Evolutionary conservation across 2,113 vertebrate species (phyloP).

Genomic region (Danio rerio): DNA sequence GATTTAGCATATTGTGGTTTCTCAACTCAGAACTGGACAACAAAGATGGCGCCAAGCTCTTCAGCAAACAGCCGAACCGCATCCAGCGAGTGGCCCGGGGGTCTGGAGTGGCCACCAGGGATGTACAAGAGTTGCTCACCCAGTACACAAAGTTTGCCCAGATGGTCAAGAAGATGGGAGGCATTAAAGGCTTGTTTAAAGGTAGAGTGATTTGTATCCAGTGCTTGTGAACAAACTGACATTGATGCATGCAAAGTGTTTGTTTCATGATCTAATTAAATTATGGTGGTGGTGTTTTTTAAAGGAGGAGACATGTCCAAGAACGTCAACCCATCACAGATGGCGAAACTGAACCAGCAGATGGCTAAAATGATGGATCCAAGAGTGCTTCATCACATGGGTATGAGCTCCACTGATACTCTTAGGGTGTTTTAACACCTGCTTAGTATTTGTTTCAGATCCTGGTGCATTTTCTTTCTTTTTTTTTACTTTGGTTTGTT

Average conservation of each 20-base stretch:
- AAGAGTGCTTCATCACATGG: slow-evolving; percentile 98
- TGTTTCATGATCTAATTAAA: not conserved
- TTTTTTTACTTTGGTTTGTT: too few species aligned
- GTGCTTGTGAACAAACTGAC: not conserved
- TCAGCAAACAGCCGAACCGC: slow-evolving; percentile 95
- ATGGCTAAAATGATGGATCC: slow-evolving; percentile 99
- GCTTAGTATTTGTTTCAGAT: too few species aligned
- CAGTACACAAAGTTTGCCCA: slow-evolving; percentile 99
- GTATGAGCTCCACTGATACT: slow-evolving; percentile 69
- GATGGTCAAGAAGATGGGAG: slow-evolving; percentile 99
- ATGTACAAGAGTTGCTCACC: slow-evolving; percentile 96
- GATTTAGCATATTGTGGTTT: not conserved
- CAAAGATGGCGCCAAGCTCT: slow-evolving; percentile 97
- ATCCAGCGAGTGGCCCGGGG: slow-evolving; percentile 96
- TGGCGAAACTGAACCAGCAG: slow-evolving; percentile 99
- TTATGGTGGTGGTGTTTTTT: slow-evolving; percentile 30
- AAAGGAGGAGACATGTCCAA: slow-evolving; percentile 98
- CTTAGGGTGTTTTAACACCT: not conserved
- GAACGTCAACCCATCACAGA: slow-evolving; percentile 97
- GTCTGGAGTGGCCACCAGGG: slow-evolving; percentile 92
- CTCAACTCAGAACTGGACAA: slow-evolving; percentile 89
- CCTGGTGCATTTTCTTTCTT: too few species aligned
- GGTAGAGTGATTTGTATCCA: slow-evolving; percentile 70
- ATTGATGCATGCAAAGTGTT: not conserved
- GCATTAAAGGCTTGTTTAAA: slow-evolving; percentile 98